Percentiles rank a stretch among this genome's conserved stretches.
Evolutionary conservation across 2,888 invertebrate species (phyloP).

Genomic region (Clanis bilineata): DNA sequence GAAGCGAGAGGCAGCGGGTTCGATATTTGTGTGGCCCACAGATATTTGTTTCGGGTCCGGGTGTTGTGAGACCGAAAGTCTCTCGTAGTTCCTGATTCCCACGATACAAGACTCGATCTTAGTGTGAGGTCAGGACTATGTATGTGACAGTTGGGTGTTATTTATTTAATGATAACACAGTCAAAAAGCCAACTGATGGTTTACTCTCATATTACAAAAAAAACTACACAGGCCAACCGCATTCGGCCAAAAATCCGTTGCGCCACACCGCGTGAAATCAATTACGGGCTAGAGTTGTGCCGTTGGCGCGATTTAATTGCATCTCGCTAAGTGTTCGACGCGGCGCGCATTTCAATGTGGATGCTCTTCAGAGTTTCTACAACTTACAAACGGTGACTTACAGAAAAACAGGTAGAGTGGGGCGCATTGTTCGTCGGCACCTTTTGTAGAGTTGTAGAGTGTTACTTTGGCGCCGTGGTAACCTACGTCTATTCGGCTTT

Average conservation of each 20-base stretch:
- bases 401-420: not conserved
- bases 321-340: conserved; percentile 13
- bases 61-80: too few species aligned
- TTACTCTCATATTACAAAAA: not conserved
- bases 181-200: not conserved
- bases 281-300: conserved; percentile 30
- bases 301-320: conserved; percentile 12
- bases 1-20: too few species aligned
- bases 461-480: too few species aligned
- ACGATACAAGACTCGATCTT: too few species aligned
- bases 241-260: conserved; percentile 21
- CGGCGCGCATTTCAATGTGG: conserved; percentile 12
- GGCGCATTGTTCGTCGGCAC: not conserved
- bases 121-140: too few species aligned
- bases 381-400: too few species aligned
- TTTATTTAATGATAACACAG: not conserved
- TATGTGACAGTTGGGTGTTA: too few species aligned
- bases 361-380: conserved; percentile 7
- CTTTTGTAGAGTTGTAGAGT: not conserved
- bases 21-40: too few species aligned
- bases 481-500: too few species aligned
- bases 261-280: conserved; percentile 42
- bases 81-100: too few species aligned
- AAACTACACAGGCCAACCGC: not conserved
- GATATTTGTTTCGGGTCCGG: too few species aligned